Conservation (phyloP, 2,888 invertebrate genomes). For the Acanthosepion pharaonis region DNA sequence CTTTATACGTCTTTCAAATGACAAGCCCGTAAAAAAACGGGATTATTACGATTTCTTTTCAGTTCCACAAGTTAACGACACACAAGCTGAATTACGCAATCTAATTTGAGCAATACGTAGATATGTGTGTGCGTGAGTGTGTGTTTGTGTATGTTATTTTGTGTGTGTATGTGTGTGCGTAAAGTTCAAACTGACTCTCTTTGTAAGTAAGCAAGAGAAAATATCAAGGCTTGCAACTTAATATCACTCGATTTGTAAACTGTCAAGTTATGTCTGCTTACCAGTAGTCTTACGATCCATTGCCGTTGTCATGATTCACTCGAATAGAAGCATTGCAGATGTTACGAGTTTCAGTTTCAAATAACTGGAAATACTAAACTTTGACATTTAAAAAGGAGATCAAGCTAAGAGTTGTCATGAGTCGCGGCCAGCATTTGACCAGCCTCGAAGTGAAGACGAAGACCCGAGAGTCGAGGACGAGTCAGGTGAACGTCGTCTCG, state of each 20-base stretch:
- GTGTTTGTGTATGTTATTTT: no score
- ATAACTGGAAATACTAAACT: background rate
- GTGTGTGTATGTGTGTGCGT: background rate
- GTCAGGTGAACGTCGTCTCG: background rate
- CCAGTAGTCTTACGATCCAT: background rate
- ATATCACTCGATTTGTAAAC: slow-evolving; percentile 20
- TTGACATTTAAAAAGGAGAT: background rate
- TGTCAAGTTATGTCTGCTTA: background rate
- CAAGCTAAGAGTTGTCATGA: background rate
- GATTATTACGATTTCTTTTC: no score
- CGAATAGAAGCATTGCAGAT: background rate
- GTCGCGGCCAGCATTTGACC: background rate
- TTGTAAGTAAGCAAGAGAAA: background rate
- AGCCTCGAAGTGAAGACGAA: background rate
- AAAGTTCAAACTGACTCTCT: background rate
- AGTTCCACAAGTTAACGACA: no score
- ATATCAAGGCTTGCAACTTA: slow-evolving; percentile 11
- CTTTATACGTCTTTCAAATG: no score
- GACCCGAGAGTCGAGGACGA: background rate
- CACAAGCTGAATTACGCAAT: no score
- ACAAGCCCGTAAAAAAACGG: no score
- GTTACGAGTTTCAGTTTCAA: background rate
- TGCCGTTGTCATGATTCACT: background rate
- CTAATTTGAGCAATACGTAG: no score
- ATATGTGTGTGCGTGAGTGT: no score